A percentile compares a stretch with the other conserved stretches of the same genome.
These are phyloP conservation scores for Phthorimaea operculella DNA, from an alignment of 1,140 invertebrate genomes.

Conservation along the genomic window DNA sequence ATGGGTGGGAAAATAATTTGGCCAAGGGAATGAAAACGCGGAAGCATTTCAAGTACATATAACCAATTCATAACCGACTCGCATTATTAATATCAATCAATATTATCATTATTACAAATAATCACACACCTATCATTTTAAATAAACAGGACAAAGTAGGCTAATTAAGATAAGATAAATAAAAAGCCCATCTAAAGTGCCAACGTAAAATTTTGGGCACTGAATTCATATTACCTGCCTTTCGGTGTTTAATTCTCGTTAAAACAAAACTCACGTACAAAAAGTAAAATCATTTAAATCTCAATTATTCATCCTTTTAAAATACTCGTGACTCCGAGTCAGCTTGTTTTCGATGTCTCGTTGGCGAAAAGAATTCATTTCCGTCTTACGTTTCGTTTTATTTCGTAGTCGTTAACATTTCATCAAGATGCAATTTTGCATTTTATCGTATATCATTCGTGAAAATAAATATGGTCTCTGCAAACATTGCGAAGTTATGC, in stretches of 20 bases:
- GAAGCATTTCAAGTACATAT: too few species aligned
- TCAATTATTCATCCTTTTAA: conserved; percentile 2
- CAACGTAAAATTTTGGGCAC: too few species aligned
- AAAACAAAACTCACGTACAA: neutral
- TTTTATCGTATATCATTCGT: conserved; percentile 16
- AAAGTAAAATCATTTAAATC: conserved; percentile 3
- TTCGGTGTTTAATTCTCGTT: neutral
- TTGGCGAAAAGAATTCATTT: neutral
- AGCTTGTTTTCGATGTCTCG: neutral
- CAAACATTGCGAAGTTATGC: neutral
- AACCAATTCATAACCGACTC: too few species aligned
- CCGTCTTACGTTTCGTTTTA: neutral
- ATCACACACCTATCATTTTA: too few species aligned
- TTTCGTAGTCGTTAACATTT: conserved; percentile 18
- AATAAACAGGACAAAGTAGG: too few species aligned
- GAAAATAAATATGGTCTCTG: conserved; percentile 14
- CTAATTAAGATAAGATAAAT: neutral
- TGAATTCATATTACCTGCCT: neutral
- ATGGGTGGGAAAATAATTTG: too few species aligned
- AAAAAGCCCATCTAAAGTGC: neutral
- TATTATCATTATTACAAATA: too few species aligned
- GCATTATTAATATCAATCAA: too few species aligned
- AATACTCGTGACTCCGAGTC: neutral
- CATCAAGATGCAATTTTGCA: conserved; percentile 20
- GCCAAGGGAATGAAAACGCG: too few species aligned